A percentile compares a stretch with the other conserved stretches of the same genome.
phyloP scores from a whole-genome alignment of 2,888 invertebrate species.

The Synanthedon formicaeformis region DNA sequence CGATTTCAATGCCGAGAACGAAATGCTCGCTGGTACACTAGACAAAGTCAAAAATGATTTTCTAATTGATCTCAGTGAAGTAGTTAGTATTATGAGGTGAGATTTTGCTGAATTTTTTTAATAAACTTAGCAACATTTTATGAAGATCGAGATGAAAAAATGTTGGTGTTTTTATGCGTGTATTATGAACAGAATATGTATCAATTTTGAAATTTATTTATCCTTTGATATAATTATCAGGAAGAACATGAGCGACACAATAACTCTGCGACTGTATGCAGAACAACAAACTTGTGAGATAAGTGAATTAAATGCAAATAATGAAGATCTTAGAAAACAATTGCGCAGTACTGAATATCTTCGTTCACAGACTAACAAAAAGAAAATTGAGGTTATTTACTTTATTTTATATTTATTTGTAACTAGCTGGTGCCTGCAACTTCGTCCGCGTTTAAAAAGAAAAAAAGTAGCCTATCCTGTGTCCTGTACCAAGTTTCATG shows the following conservation, averaged over 20 bases:
- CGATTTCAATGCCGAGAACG: conserved; percentile 47
- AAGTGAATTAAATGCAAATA: conserved; percentile 38
- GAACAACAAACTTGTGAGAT: conserved; percentile 38
- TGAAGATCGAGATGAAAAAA: background rate
- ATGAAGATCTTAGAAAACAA: conserved; percentile 41
- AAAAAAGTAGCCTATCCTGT: too few species aligned
- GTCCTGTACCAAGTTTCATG: too few species aligned
- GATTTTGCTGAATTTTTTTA: background rate
- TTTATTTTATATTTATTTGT: too few species aligned
- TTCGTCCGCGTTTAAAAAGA: too few species aligned
- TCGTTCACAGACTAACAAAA: conserved; percentile 26
- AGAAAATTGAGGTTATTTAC: conserved; percentile 32
- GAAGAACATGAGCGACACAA: conserved; percentile 36
- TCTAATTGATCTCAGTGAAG: conserved; percentile 29
- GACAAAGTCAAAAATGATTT: conserved; percentile 39
- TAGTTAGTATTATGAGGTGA: conserved; percentile 40
- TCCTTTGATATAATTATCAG: conserved; percentile 14
- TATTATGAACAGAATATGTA: background rate
- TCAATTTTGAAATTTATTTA: background rate
- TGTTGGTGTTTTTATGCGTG: too few species aligned
- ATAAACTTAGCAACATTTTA: background rate
- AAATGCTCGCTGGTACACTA: conserved; percentile 35
- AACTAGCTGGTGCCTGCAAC: too few species aligned
- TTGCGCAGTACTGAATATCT: conserved; percentile 30
- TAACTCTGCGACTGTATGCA: conserved; percentile 32